Base-by-base conservation (phyloP, 2,113 vertebrate genomes). In the Pelobates fuscus region DNA sequence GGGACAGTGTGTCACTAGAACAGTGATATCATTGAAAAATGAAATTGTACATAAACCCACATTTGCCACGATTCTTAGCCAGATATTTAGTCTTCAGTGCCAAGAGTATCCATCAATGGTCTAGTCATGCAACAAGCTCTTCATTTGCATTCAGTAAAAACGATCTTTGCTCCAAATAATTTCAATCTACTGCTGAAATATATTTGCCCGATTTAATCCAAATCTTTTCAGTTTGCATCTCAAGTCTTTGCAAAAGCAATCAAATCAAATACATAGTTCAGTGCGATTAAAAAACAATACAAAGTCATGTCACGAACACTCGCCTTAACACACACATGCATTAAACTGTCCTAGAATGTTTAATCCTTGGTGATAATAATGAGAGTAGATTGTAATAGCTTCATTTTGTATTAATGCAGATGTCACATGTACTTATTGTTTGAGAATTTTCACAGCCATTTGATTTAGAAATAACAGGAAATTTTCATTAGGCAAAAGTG, bases 321-420 rank as follows among this genome's bases (percentile, higher is more conserved):
- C 27, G 37, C 65, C 44, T 68, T 68, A 57, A 66, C 63, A 67
- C 64, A 67, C 55, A 61, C 58, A 54, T 77, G 73, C 73, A 77
- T 77, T 77, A 77, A 77, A 37, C 73, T 77, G 73, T 77, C 73
- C 44, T 25, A 68, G 27, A 26, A 77, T 24, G 73, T 77, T 77
- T 68, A 77, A 77, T 77, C 73, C 65, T 61, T 37, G 11, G 26
- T 77, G 73, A 77, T 67, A 68, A 61, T 77, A 68, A 77, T 54
- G 49, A 77, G 57, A 8, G 55, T 68, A 55, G 73, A 77, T 61
- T 68, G 73, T 77, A 68, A 77, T 68, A 64, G 73, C 65, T 77
- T 77, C 55, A 52, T 77, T 77, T 68, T 55, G 20, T 77, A 77
- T 77, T 77, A 77, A 77, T 77, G 73, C 60, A 60, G 55, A 68